Conservation (phyloP, 2,113 vertebrate species). For the Manacus vitellinus region DNA sequence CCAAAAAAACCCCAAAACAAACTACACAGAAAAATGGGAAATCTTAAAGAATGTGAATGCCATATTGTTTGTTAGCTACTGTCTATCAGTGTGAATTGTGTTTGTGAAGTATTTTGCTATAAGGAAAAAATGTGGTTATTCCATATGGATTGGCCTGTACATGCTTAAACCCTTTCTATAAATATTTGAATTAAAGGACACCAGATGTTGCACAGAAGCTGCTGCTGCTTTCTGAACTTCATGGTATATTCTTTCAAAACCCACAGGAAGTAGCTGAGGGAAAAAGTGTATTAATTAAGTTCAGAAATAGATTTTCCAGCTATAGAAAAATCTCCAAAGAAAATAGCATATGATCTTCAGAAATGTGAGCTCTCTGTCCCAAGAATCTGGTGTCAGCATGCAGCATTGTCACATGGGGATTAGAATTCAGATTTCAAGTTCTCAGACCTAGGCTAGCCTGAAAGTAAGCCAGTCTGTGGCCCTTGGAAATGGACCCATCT, state of each 20-base stretch:
- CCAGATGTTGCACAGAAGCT: constrained; percentile 67
- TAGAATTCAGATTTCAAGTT: background rate
- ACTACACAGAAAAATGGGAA: background rate
- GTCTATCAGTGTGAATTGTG: background rate
- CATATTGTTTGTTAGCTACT: background rate
- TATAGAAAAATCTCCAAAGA: constrained; percentile 44
- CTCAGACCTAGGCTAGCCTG: background rate
- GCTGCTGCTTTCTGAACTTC: constrained; percentile 42
- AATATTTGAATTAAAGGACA: constrained; percentile 55
- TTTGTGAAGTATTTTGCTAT: constrained; percentile 10
- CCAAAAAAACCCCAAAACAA: background rate
- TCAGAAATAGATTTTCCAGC: constrained; percentile 63
- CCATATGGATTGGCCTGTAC: constrained; percentile 23
- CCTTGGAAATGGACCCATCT: background rate
- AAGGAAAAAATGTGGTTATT: constrained; percentile 16
- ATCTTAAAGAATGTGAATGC: background rate
- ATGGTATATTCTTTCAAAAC: constrained; percentile 61
- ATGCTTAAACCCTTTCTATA: constrained; percentile 33
- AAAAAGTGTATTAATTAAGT: constrained; percentile 63
- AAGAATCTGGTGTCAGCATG: constrained; percentile 26
- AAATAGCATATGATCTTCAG: constrained; percentile 44
- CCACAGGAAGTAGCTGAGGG: constrained; percentile 59
- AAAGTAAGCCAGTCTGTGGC: background rate
- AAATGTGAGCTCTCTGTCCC: constrained; percentile 26
- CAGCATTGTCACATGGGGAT: background rate